Evolutionary conservation across 23 tunicate species (phyloP), one percentile per base, ranked within the genome.

Genomic region (Halocynthia roretzi): DNA sequence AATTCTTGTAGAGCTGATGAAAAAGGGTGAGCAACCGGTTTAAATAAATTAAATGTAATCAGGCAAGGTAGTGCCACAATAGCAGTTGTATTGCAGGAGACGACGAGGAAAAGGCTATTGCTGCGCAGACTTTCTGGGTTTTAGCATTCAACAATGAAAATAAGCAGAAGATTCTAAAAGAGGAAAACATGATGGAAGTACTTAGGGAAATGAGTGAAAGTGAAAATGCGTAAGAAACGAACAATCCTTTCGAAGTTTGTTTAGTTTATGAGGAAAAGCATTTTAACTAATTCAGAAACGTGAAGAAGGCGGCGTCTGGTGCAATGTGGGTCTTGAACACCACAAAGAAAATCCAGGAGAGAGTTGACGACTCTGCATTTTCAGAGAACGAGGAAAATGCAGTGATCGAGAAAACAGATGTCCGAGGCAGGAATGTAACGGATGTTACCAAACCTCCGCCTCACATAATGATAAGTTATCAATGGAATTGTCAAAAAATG

Each of bases 391-490:
- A 58, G 49, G 71, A 61, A 61, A 50, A 40, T 10, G 56, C 72
- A 72, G 71, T 7, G 56, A 21, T 6, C 15, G 0, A 58, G 18
- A 51, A 48, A 51, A 20, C 57, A n/a, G n/a, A n/a, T n/a, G n/a
- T n/a, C n/a, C n/a, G n/a, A n/a, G n/a, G n/a, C n/a, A n/a, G n/a
- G n/a, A n/a, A n/a, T n/a, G n/a, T n/a, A n/a, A n/a, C n/a, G n/a
- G n/a, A n/a, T n/a, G n/a, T n/a, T n/a, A n/a, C n/a, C n/a, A n/a
- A n/a, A n/a, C n/a, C 62, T 57, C 62, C 14, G 62, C 62, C 62
- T 57, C 94, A 87, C 61, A 73, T 87, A 5, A 87, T 87, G 94
- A 83, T 87, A 17, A 87, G 94, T 70, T 87, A 87, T 57, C 94
- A 87, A 72, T 87, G 94, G 94, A 76, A 77, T 70, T 61, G 51